A percentile compares a stretch with the other conserved stretches of the same genome.
Evolutionary conservation across 2,888 invertebrate genomes (phyloP).

Genomic region (Cerastoderma edule): DNA sequence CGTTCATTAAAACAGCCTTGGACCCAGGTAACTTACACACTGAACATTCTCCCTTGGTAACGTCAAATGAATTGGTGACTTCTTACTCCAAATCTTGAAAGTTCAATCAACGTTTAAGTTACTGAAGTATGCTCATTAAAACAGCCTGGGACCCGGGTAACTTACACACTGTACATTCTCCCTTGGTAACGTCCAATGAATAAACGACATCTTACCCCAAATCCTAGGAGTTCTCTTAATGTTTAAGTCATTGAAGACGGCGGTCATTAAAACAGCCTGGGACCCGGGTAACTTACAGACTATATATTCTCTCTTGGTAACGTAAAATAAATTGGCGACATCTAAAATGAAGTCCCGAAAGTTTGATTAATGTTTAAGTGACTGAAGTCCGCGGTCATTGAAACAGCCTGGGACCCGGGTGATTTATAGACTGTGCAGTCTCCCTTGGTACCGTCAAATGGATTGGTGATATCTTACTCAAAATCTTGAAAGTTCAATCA

Average conservation of each 20-base stretch:
- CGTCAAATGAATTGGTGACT: too few relatives aligned
- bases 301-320: not conserved
- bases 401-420: slow-evolving; percentile 45
- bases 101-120: too few relatives aligned
- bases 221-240: not conserved
- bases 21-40: slow-evolving; percentile 49
- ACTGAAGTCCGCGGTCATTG: slow-evolving; percentile 36
- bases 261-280: slow-evolving; percentile 29
- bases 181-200: not conserved
- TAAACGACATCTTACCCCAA: not conserved
- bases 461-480: not conserved
- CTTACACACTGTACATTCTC: slow-evolving; percentile 8
- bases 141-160: slow-evolving; percentile 22
- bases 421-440: slow-evolving; percentile 29
- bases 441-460: not conserved
- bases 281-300: slow-evolving; percentile 44
- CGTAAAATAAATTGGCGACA: not conserved
- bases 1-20: slow-evolving; percentile 30
- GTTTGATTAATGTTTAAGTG: slow-evolving; percentile 14
- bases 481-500: not conserved
- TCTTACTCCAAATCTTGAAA: too few relatives aligned
- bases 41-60: not conserved
- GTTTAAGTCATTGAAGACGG: slow-evolving; percentile 28
- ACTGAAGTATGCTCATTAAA: too few relatives aligned
- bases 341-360: not conserved